phyloP scores from a whole-genome alignment of 1,140 invertebrate genomes.

The Drosophila pectinifera region DNA sequence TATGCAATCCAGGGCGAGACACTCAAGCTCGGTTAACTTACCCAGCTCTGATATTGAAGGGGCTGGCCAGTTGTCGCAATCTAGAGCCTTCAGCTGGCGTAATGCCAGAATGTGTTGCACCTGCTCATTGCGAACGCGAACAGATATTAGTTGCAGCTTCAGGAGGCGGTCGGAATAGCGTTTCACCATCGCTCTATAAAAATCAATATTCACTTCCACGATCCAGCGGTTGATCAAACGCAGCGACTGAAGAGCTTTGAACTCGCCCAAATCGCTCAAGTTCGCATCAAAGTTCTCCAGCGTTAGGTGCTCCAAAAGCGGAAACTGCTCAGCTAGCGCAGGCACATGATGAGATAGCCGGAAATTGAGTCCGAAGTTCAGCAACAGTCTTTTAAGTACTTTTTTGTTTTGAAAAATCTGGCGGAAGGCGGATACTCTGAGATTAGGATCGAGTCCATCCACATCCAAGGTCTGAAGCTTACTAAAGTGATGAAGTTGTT shows the following conservation, averaged over 20 bases:
- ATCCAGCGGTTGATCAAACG: constrained; percentile 37
- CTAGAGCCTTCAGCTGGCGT: constrained; percentile 25
- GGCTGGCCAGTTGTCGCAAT: constrained; percentile 53
- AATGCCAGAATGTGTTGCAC: constrained; percentile 37
- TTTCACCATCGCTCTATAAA: constrained; percentile 32
- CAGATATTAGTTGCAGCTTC: constrained; percentile 39
- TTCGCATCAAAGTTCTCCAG: constrained; percentile 54
- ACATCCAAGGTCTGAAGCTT: constrained; percentile 51
- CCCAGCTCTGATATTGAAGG: constrained; percentile 22
- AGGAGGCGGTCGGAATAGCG: constrained; percentile 41
- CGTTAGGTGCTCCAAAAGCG: constrained; percentile 52
- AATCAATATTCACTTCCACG: constrained; percentile 25
- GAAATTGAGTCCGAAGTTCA: constrained; percentile 44
- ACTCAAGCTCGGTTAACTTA: constrained; percentile 43
- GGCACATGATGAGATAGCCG: constrained; percentile 13
- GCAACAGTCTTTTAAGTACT: constrained; percentile 21
- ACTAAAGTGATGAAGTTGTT: constrained; percentile 41
- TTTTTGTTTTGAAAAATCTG: constrained; percentile 40
- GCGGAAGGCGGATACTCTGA: constrained; percentile 31
- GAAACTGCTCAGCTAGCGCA: constrained; percentile 26
- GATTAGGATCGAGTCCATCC: constrained; percentile 56
- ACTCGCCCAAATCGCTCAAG: constrained; percentile 43
- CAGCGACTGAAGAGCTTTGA: constrained; percentile 38
- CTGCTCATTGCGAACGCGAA: constrained; percentile 31
- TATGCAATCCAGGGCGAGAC: constrained; percentile 45